These are phyloP conservation scores for Stigmatopora argus DNA, from an alignment of 2,113 vertebrate species.

Conservation along the genomic window DNA sequence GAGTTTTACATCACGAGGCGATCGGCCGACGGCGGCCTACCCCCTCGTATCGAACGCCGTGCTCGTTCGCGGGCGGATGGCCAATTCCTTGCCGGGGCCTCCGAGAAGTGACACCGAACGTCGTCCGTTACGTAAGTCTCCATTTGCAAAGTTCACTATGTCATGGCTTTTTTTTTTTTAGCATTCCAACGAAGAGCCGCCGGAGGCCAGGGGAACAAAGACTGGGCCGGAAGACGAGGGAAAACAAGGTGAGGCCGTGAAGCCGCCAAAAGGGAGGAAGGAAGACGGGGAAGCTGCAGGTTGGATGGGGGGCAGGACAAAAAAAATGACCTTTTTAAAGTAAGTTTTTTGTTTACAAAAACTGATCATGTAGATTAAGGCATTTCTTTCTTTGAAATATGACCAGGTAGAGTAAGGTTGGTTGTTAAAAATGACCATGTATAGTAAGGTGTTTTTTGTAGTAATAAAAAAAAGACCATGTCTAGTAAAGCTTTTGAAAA, in stretches of 20 bases:
- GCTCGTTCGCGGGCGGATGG: conserved; percentile 33
- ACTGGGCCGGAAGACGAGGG: background rate
- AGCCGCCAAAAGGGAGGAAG: conserved; percentile 4
- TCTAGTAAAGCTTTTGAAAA: too few relatives aligned
- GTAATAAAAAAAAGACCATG: too few relatives aligned
- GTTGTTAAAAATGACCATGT: too few relatives aligned
- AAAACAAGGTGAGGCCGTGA: conserved; percentile 9
- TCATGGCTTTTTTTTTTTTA: conserved; percentile 34
- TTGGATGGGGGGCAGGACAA: background rate
- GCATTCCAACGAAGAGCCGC: background rate
- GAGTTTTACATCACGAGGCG: background rate
- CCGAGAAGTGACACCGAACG: conserved; percentile 35
- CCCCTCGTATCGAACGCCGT: conserved; percentile 2
- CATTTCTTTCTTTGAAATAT: too few relatives aligned
- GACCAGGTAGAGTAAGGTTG: too few relatives aligned
- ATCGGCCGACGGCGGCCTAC: background rate
- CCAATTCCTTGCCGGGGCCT: conserved; percentile 52
- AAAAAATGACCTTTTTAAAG: too few relatives aligned
- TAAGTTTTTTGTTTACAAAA: too few relatives aligned
- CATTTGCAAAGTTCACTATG: conserved; percentile 51
- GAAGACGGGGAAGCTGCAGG: conserved; percentile 15
- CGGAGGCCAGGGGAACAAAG: background rate
- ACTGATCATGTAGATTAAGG: too few relatives aligned
- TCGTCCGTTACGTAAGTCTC: conserved; percentile 44
- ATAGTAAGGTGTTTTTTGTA: too few relatives aligned